A percentile compares a stretch with the other conserved stretches of the same genome.
Conservation (phyloP, 2,797 vertebrate species). For the Arrhamphus sclerolepis region DNA sequence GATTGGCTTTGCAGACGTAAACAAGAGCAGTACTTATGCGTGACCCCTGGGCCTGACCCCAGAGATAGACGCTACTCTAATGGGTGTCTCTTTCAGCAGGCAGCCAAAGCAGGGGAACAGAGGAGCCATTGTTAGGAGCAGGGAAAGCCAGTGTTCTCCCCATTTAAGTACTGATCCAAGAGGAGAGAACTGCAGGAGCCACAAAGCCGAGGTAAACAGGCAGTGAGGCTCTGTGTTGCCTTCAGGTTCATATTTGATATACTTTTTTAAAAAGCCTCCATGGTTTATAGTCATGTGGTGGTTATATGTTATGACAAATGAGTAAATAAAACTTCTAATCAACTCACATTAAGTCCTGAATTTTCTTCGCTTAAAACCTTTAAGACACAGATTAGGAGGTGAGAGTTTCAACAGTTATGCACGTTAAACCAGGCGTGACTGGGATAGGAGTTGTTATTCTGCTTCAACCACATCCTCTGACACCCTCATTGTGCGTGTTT, state of each 20-base stretch:
- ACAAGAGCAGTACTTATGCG: slow-evolving; percentile 83
- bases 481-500: slow-evolving; percentile 45
- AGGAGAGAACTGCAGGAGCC: slow-evolving; percentile 41
- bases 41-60: slow-evolving; percentile 80
- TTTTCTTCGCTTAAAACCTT: slow-evolving; percentile 36
- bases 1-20: slow-evolving; percentile 85
- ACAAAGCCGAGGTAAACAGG: slow-evolving; percentile 52
- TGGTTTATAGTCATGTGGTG: slow-evolving; percentile 22
- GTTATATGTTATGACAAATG: slow-evolving; percentile 45
- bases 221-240: slow-evolving; percentile 28
- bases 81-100: slow-evolving; percentile 84
- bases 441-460: slow-evolving; percentile 52
- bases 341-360: slow-evolving; percentile 36
- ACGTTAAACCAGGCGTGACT: slow-evolving; percentile 40
- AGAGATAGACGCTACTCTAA: slow-evolving; percentile 85
- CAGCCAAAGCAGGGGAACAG: slow-evolving; percentile 74
- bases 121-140: slow-evolving; percentile 79
- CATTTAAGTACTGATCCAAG: slow-evolving; percentile 76
- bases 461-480: slow-evolving; percentile 67
- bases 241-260: slow-evolving; percentile 30
- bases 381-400: slow-evolving; percentile 40
- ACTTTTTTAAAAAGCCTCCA: slow-evolving; percentile 18
- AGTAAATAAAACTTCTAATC: slow-evolving; percentile 47
- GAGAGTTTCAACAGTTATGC: slow-evolving; percentile 37
- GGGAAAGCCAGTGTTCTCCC: slow-evolving; percentile 75